Base-by-base conservation (phyloP, 2,888 invertebrate species). In the Nasonovia ribisnigri region DNA sequence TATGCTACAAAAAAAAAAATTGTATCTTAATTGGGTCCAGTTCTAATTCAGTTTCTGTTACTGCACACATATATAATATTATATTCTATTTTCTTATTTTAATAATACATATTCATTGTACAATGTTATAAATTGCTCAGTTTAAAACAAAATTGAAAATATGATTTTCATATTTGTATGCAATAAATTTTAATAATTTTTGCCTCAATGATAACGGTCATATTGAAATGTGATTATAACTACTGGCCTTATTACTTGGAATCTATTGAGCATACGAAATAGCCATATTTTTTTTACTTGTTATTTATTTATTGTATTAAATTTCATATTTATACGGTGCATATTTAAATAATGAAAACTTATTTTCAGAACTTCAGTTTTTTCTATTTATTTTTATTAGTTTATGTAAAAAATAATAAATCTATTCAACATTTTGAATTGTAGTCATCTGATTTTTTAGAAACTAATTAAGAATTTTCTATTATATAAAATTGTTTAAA, bases 281-380 rank as follows among this genome's bases (percentile, higher is more conserved):
- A 51, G 51, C 24, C 36, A 51, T 90, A 84, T 90, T 90, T 89
- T 89, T 89, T 90, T 51, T n/a, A 48, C 48, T 60, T 67, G 24
- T 90, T 89, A 60, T 77, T 90, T 77, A 90, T 11, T 24, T 88
- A n/a, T 8, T 57, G 13, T 24, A 57, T 42, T 42, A 43, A 42
- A 88, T 43, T 54, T 42, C 13, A 42, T 4, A n/a, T 51, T 26
- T 46, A 86, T 54, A 54, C 54, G 24, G 4, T 90, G 51, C 48
- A 43, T 48, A 90, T 77, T 46, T 46, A 36, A 36, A 77, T 36
- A 48, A 90, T 36, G 5, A 36, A 48, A 42, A 67, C 67, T n/a
- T n/a, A 67, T 67, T 90, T 88, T 88, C 13, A 88, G 67, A 16
- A 67, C n/a, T 67, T 67, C 67, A 16, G 16, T n/a, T 67, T 67